Evolutionary conservation across 2,113 vertebrate genomes (phyloP).

Genomic region (Mus pahari): DNA sequence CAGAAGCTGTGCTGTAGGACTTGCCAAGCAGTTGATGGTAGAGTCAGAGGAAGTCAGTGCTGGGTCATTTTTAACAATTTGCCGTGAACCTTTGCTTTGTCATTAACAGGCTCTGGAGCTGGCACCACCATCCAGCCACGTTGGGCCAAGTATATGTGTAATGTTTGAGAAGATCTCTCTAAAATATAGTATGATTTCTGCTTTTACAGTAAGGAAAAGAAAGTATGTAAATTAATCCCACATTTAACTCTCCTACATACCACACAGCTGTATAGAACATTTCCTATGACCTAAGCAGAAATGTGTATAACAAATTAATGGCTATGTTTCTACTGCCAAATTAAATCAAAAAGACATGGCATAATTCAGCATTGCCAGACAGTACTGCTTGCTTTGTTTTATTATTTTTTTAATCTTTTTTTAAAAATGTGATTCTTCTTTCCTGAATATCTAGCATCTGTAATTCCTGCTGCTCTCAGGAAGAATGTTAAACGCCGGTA

Average conservation of each 20-base stretch:
- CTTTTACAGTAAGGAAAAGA: conserved; percentile 49
- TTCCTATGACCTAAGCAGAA: conserved; percentile 63
- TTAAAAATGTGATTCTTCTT: neutral
- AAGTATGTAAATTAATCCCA: neutral
- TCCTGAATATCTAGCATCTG: conserved; percentile 13
- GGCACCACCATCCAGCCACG: neutral
- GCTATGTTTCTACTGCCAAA: conserved; percentile 32
- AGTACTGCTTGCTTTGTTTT: conserved; percentile 30
- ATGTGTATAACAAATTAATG: conserved; percentile 49
- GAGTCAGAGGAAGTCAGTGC: conserved; percentile 39
- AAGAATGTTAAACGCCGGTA: conserved; percentile 50
- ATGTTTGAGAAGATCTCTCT: conserved; percentile 48
- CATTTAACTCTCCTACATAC: conserved; percentile 26
- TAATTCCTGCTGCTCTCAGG: conserved; percentile 23
- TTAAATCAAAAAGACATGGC: conserved; percentile 51
- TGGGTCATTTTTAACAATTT: conserved; percentile 59
- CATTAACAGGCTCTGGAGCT: conserved; percentile 26
- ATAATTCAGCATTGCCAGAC: conserved; percentile 45
- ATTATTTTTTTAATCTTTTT: neutral
- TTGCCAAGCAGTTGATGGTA: conserved; percentile 46
- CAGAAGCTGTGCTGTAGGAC: neutral
- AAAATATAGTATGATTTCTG: conserved; percentile 55
- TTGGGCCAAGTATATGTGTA: conserved; percentile 53
- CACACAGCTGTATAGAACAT: conserved; percentile 23
- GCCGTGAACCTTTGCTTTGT: conserved; percentile 41